These are phyloP conservation scores for Muraenolepis orangiensis DNA, from an alignment of 2,797 vertebrate species.

Conservation along the genomic window DNA sequence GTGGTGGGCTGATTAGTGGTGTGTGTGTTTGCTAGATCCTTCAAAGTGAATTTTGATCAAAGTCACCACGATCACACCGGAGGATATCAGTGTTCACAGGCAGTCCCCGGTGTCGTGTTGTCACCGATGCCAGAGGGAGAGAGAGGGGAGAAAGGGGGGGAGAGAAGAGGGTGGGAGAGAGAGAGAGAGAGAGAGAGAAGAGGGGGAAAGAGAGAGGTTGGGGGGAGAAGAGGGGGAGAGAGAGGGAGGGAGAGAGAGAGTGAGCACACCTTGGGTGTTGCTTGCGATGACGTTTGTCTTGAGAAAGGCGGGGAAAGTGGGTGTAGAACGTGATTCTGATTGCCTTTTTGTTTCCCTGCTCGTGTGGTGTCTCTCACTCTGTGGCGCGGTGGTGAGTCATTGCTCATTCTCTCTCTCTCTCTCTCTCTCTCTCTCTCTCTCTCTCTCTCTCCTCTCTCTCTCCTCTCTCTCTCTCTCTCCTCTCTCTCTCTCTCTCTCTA, in stretches of 20 bases:
- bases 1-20: constrained; percentile 4
- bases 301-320: too few relatives aligned
- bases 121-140: background rate
- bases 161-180: too few relatives aligned
- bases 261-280: too few relatives aligned
- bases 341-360: background rate
- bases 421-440: constrained; percentile 24
- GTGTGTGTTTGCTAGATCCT: constrained; percentile 35
- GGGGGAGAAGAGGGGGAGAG: background rate
- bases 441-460: constrained; percentile 30
- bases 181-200: too few relatives aligned
- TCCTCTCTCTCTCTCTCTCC: constrained; percentile 28
- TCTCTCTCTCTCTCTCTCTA: background rate
- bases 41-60: constrained; percentile 55
- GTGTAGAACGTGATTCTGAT: too few relatives aligned
- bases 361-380: too few relatives aligned
- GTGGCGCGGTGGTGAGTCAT: background rate
- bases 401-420: constrained; percentile 20
- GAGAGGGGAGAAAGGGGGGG: background rate
- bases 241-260: background rate
- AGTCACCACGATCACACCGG: constrained; percentile 12
- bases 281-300: too few relatives aligned
- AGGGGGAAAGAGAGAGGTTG: too few relatives aligned
- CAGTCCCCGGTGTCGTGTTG: background rate
- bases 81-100: background rate